A percentile compares a stretch with the other conserved stretches of the same genome.
These are phyloP conservation scores for Plectropomus leopardus DNA, from an alignment of 2,113 vertebrate species.

Conservation along the genomic window DNA sequence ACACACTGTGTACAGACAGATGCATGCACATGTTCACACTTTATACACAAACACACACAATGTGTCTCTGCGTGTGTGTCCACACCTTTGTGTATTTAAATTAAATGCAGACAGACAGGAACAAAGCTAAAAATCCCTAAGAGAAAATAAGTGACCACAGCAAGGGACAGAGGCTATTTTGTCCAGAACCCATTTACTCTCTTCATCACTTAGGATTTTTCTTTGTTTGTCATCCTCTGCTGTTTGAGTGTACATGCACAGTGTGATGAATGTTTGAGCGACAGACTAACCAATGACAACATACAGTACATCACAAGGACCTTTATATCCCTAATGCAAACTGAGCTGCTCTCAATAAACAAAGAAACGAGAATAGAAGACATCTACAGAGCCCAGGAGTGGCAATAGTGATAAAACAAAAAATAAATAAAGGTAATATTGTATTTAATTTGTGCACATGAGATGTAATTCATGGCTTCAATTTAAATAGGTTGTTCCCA, in stretches of 20 bases:
- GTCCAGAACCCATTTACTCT: conserved; percentile 5
- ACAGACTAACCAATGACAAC: background rate
- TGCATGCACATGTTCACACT: background rate
- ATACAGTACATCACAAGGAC: conserved; percentile 1
- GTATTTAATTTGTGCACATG: too few species aligned
- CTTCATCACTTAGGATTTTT: conserved; percentile 19
- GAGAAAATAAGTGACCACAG: conserved; percentile 50
- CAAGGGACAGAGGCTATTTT: conserved; percentile 1
- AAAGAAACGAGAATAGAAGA: background rate
- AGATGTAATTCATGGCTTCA: too few species aligned
- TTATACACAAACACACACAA: background rate
- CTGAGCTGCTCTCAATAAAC: background rate
- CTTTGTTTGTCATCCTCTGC: background rate
- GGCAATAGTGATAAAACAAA: too few species aligned
- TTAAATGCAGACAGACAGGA: conserved; percentile 21
- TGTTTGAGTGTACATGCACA: conserved; percentile 18
- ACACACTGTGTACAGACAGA: background rate
- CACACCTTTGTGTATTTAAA: background rate
- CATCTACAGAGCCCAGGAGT: too few species aligned
- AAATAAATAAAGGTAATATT: too few species aligned
- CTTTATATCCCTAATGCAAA: background rate
- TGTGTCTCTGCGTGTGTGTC: background rate
- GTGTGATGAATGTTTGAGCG: conserved; percentile 16
- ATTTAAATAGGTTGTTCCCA: too few species aligned
- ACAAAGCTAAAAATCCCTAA: conserved; percentile 23